Evolutionary conservation across 2,113 vertebrate species (phyloP).

Genomic region (Corythaixoides concolor): DNA sequence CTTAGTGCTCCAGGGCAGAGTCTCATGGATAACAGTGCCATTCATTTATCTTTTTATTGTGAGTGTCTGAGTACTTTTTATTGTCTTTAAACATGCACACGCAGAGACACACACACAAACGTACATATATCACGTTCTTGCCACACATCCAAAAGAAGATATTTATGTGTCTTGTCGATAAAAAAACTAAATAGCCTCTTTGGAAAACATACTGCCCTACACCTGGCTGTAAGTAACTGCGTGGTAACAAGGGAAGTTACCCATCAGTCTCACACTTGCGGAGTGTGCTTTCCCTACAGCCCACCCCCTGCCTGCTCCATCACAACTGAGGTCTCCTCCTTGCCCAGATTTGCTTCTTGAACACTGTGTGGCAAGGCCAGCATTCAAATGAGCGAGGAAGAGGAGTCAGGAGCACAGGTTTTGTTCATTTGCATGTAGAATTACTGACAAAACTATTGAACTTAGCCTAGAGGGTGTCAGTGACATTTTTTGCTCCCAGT

Average conservation of each 20-base stretch:
- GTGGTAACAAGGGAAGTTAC: neutral
- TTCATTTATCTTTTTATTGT: neutral
- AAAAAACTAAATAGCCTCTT: neutral
- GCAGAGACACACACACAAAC: neutral
- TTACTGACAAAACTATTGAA: neutral
- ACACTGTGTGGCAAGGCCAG: neutral
- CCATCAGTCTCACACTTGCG: accelerated
- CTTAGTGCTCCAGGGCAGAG: neutral
- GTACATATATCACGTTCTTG: neutral
- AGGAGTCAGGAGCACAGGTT: neutral
- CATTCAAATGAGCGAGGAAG: accelerated
- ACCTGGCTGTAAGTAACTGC: neutral
- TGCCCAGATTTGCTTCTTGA: neutral
- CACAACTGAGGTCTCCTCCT: neutral
- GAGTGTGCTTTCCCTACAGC: neutral
- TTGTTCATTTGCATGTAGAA: neutral
- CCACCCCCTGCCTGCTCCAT: neutral
- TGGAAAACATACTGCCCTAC: neutral
- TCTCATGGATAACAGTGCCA: neutral
- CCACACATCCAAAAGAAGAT: neutral
- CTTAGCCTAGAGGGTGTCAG: neutral
- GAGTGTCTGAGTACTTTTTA: neutral
- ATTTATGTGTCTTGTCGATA: neutral
- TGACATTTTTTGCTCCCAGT: neutral
- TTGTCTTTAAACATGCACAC: neutral